Percentiles rank a stretch among this genome's conserved stretches.
Evolutionary conservation across 1,140 invertebrate genomes (phyloP).

Genomic region (Zaprionus capensis): DNA sequence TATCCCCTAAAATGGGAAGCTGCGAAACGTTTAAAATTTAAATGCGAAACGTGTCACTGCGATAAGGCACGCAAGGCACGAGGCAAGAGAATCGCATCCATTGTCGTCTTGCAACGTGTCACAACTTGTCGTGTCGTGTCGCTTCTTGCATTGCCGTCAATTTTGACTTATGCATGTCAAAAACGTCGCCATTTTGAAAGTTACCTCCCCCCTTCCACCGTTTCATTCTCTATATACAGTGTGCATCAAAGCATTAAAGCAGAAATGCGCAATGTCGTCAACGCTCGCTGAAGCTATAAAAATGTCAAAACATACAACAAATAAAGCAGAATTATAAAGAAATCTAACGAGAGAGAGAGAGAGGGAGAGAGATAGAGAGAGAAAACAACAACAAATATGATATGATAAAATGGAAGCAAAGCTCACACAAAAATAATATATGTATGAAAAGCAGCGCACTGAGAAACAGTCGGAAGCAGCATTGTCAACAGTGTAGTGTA

Average conservation of each 20-base stretch:
- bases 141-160: slow-evolving; percentile 51
- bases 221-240: slow-evolving; percentile 8
- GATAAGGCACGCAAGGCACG: slow-evolving; percentile 52
- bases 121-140: slow-evolving; percentile 11
- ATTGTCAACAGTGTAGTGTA: neutral
- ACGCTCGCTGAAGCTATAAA: slow-evolving; percentile 69
- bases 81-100: neutral
- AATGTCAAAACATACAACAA: slow-evolving; percentile 66
- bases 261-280: slow-evolving; percentile 63
- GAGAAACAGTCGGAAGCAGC: neutral
- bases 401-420: neutral
- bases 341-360: slow-evolving; percentile 50
- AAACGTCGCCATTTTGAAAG: slow-evolving; percentile 63
- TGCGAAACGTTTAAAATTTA: slow-evolving; percentile 79
- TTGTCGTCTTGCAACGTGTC: slow-evolving; percentile 1
- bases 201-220: neutral
- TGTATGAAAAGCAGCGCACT: neutral
- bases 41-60: slow-evolving; percentile 75
- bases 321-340: slow-evolving; percentile 69
- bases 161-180: slow-evolving; percentile 71
- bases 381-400: slow-evolving; percentile 15
- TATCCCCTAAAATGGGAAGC: slow-evolving; percentile 65
- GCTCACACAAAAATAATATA: too few species aligned
- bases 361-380: neutral
- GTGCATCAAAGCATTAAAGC: slow-evolving; percentile 69